Evolutionary conservation across 1,140 invertebrate genomes (phyloP).

Genomic region (Bombyx mori): ASM3026992v2 NC_085110.1:17730001-17730500

Average conservation of each 20-base stretch:
- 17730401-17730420: slow-evolving; percentile 18
- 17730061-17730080: too few relatives aligned
- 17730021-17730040: too few relatives aligned
- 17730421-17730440: slow-evolving; percentile 4
- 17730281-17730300: neutral
- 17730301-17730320: neutral
- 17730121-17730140: too few relatives aligned
- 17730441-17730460: slow-evolving; percentile 24
- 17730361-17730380: neutral
- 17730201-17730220: slow-evolving; percentile 11
- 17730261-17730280: slow-evolving; percentile 5
- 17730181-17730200: neutral
- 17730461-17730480: slow-evolving; percentile 21
- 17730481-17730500: slow-evolving; percentile 20
- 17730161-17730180: too few relatives aligned
- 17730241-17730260: slow-evolving; percentile 18
- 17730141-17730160: too few relatives aligned
- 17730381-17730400: neutral
- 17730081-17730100: too few relatives aligned
- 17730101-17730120: too few relatives aligned
- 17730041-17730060: too few relatives aligned
- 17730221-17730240: slow-evolving; percentile 12
- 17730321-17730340: neutral
- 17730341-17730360: slow-evolving; percentile 2
- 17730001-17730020: too few relatives aligned